Conservation (phyloP, 1,140 invertebrate species). For the Cyphomyrmex costatus region DNA sequence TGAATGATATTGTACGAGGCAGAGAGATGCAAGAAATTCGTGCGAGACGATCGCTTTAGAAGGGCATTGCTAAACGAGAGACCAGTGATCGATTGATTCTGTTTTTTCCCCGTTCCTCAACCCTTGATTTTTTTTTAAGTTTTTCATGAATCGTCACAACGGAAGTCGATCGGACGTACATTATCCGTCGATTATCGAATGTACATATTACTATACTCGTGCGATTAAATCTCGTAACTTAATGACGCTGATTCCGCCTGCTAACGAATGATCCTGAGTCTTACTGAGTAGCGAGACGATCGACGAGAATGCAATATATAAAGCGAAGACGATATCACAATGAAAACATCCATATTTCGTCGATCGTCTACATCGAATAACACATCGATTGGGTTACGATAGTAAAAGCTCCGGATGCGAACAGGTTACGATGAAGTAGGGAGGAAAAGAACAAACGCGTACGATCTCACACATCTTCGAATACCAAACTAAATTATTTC, state of each 20-base stretch:
- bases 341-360: conserved; percentile 51
- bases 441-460: conserved; percentile 48
- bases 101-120: conserved; percentile 53
- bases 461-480: conserved; percentile 82
- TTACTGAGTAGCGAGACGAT: conserved; percentile 63
- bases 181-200: conserved; percentile 50
- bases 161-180: conserved; percentile 35
- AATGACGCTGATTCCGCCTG: conserved; percentile 59
- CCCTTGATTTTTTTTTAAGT: conserved; percentile 58
- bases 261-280: conserved; percentile 33
- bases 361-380: conserved; percentile 39
- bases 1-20: conserved; percentile 24
- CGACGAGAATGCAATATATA: conserved; percentile 35
- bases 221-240: conserved; percentile 75
- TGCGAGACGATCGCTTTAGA: conserved; percentile 70
- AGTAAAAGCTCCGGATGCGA: conserved; percentile 33
- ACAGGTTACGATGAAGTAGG: neutral
- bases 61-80: conserved; percentile 83
- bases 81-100: conserved; percentile 82
- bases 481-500: conserved; percentile 82
- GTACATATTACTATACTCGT: conserved; percentile 53
- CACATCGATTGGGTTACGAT: conserved; percentile 32
- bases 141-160: conserved; percentile 66
- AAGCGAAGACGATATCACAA: conserved; percentile 15
- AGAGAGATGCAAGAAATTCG: neutral